phyloP scores from a whole-genome alignment of 2,888 invertebrate genomes.

The Poecilobothrus nobilitatus region DNA sequence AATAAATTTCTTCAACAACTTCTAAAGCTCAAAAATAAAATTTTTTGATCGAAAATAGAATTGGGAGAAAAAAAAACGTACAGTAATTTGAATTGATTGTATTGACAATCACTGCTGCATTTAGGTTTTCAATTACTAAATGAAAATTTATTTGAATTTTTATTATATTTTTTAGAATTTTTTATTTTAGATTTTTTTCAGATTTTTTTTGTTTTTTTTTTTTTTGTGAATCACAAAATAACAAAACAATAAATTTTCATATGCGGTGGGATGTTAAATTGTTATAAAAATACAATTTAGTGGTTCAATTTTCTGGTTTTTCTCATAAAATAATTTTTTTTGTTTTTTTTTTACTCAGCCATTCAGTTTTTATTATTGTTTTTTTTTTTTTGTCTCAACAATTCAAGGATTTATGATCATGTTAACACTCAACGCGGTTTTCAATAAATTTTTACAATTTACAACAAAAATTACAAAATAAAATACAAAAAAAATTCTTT shows the following conservation, averaged over 20 bases:
- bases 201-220: not conserved
- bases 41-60: too few species aligned
- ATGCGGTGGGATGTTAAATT: constrained; percentile 6
- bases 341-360: not conserved
- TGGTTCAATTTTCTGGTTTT: constrained; percentile 1
- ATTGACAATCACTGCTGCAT: not conserved
- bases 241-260: not conserved
- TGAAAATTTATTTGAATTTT: too few species aligned
- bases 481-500: too few species aligned
- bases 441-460: not conserved
- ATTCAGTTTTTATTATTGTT: not conserved
- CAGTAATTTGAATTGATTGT: not conserved
- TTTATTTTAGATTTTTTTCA: too few species aligned
- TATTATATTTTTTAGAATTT: too few species aligned
- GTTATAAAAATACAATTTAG: constrained; percentile 6
- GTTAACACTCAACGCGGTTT: constrained; percentile 4
- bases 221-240: not conserved
- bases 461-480: not conserved
- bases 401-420: constrained; percentile 2
- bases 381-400: not conserved
- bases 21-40: too few species aligned
- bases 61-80: not conserved
- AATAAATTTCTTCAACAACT: too few species aligned
- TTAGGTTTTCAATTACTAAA: too few species aligned
- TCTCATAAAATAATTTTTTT: constrained; percentile 1